These are phyloP conservation scores for Enteromius anoplus DNA, from an alignment of 2,797 vertebrate species.

Conservation along the genomic window DNA sequence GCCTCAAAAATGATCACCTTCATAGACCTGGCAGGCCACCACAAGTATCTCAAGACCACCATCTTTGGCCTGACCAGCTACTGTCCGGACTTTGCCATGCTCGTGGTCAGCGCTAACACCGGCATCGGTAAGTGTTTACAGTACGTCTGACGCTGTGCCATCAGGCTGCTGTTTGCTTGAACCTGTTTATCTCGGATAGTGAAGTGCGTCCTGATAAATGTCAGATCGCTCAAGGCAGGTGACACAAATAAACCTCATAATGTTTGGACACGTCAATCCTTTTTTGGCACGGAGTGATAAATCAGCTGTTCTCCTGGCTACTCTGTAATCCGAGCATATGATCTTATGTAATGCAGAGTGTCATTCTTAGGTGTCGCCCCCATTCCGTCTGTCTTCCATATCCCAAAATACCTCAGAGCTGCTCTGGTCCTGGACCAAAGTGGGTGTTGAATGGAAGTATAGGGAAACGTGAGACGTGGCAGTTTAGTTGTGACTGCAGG, in stretches of 20 bases:
- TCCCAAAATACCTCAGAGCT: conserved; percentile 48
- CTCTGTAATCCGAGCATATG: conserved; percentile 2
- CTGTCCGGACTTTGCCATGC: conserved; percentile 89
- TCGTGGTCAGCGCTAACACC: conserved; percentile 89
- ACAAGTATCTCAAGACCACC: conserved; percentile 91
- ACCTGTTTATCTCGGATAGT: background rate
- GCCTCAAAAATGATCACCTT: conserved; percentile 94
- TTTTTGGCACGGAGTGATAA: background rate
- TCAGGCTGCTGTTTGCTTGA: background rate
- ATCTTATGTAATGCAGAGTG: conserved; percentile 42
- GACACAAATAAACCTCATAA: conserved; percentile 1
- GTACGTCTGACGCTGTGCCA: background rate
- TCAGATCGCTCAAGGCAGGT: conserved; percentile 12
- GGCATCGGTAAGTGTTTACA: conserved; percentile 81
- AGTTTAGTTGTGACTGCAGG: conserved; percentile 36
- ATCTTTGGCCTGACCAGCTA: conserved; percentile 92
- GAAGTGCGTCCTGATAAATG: conserved; percentile 26
- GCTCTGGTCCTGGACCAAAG: background rate
- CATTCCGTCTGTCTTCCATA: background rate
- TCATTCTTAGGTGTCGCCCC: background rate
- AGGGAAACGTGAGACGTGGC: conserved; percentile 53
- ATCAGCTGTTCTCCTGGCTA: background rate
- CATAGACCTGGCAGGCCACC: conserved; percentile 90
- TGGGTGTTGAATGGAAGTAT: background rate
- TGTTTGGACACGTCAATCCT: background rate